Evolutionary conservation across 2,113 vertebrate species (phyloP).

Genomic region (Galemys pyrenaicus): DNA sequence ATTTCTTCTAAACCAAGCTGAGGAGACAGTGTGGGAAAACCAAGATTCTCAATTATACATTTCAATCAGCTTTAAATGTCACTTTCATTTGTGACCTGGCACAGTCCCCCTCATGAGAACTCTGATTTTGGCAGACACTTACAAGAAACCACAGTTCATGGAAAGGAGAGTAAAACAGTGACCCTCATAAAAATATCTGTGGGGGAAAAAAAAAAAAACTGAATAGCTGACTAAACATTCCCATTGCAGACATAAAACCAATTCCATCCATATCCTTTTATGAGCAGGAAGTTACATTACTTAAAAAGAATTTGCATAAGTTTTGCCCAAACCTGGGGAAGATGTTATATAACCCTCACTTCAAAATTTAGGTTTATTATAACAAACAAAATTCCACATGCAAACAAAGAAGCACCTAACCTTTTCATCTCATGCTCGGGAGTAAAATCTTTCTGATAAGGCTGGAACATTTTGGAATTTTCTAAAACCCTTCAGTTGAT

Average conservation of each 20-base stretch:
- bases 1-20: not conserved
- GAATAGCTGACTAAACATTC: constrained; percentile 51
- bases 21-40: not conserved
- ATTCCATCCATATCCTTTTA: not conserved
- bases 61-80: not conserved
- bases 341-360: not conserved
- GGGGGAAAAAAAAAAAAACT: constrained; percentile 69
- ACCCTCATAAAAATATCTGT: constrained; percentile 60
- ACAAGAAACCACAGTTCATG: not conserved
- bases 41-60: not conserved
- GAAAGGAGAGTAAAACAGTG: constrained; percentile 32
- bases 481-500: constrained; percentile 19
- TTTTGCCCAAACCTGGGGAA: constrained; percentile 26
- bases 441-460: not conserved
- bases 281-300: too few relatives aligned
- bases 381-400: not conserved
- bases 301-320: not conserved
- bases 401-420: not conserved
- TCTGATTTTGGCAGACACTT: constrained; percentile 13
- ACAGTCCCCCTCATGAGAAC: constrained; percentile 5
- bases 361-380: not conserved
- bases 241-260: constrained; percentile 52
- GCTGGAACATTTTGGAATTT: not conserved
- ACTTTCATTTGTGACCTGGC: not conserved
- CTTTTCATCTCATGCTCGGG: not conserved